phyloP scores from a whole-genome alignment of 2,888 invertebrate species.

The Drosophila emarginata region DNA sequence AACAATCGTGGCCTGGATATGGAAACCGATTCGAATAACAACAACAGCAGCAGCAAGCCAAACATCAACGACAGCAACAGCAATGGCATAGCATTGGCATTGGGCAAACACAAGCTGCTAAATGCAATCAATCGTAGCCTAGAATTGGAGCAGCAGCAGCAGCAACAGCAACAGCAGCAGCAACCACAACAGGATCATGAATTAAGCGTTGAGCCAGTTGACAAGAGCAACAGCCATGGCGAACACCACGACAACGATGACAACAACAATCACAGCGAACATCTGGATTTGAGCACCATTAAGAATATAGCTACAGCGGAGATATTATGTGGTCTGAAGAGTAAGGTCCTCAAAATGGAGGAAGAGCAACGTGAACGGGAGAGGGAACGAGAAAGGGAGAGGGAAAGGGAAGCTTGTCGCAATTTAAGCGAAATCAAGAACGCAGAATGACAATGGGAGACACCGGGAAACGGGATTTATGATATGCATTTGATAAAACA shows the following conservation, averaged over 20 bases:
- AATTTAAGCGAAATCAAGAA: constrained; percentile 76
- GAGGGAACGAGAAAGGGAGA: constrained; percentile 54
- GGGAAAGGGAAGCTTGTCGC: constrained; percentile 64
- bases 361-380: constrained; percentile 69
- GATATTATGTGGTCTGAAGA: constrained; percentile 78
- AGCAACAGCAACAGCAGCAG: constrained; percentile 40
- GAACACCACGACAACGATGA: constrained; percentile 33
- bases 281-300: constrained; percentile 74
- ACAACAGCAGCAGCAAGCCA: constrained; percentile 63
- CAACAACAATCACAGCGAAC: constrained; percentile 68
- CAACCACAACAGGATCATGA: constrained; percentile 40
- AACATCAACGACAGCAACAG: constrained; percentile 36
- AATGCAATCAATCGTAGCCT: constrained; percentile 59
- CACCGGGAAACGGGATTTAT: constrained; percentile 14
- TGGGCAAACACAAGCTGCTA: constrained; percentile 63
- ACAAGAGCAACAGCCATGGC: constrained; percentile 29
- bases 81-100: constrained; percentile 56
- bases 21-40: constrained; percentile 73
- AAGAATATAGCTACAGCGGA: constrained; percentile 80
- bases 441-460: constrained; percentile 65
- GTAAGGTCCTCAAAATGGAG: constrained; percentile 79
- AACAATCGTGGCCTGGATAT: constrained; percentile 65
- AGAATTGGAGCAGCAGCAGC: constrained; percentile 49
- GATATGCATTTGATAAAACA: constrained; percentile 67
- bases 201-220: constrained; percentile 19